Evolutionary conservation across 2,113 vertebrate genomes (phyloP).

Genomic region (Charadrius vociferus): DNA sequence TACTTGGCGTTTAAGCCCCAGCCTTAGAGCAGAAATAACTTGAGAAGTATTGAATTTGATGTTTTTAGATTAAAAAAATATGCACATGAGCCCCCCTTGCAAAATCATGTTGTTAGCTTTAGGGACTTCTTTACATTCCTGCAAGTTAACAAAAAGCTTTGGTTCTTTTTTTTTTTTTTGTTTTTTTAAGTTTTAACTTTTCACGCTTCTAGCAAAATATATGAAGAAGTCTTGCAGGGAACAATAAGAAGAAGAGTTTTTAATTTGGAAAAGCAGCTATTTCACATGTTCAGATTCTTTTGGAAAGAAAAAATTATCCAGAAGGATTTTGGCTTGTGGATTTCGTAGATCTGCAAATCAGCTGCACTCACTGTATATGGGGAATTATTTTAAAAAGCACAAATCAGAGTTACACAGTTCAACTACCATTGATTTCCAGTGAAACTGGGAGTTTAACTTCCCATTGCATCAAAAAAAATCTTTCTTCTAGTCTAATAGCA

Average conservation of each 20-base stretch:
- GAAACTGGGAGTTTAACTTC: neutral
- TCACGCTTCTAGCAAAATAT: neutral
- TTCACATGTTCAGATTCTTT: neutral
- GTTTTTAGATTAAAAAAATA: neutral
- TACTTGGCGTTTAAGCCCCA: neutral
- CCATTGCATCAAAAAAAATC: neutral
- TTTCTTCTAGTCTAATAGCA: neutral
- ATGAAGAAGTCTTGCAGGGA: neutral
- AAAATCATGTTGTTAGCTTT: neutral
- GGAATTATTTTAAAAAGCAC: neutral
- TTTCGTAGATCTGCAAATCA: neutral
- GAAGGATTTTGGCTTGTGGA: neutral
- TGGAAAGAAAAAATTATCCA: neutral
- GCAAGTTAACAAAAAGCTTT: neutral
- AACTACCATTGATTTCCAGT: neutral
- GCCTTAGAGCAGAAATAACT: neutral
- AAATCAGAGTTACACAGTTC: neutral
- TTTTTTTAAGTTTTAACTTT: neutral
- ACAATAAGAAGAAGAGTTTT: neutral
- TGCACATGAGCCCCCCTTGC: rapidly evolving
- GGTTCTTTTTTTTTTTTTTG: neutral
- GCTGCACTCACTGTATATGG: neutral
- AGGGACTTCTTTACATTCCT: neutral
- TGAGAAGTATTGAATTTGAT: neutral
- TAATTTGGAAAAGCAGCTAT: neutral